phyloP scores from a whole-genome alignment of 92 coral and sea anemone species.

The Zoanthus solanderi region DNA sequence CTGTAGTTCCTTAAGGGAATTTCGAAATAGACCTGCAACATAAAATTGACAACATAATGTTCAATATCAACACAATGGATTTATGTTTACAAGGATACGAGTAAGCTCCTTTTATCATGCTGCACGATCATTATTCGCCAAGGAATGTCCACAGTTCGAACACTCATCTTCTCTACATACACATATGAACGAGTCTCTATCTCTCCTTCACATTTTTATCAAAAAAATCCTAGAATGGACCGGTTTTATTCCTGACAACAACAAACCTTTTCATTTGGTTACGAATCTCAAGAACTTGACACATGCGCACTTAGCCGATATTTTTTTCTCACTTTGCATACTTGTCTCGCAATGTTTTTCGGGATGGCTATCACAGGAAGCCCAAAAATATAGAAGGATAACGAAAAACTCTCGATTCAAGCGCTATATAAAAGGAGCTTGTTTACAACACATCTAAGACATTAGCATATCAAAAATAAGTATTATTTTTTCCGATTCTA shows the following conservation, averaged over 20 bases:
- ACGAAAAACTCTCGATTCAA: too few species aligned
- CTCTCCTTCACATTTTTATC: conserved; percentile 32
- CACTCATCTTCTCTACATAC: conserved; percentile 30
- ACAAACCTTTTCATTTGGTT: conserved; percentile 41
- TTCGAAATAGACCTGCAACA: background rate
- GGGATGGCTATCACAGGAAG: conserved; percentile 2
- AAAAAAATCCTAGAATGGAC: background rate
- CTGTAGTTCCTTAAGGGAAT: too few species aligned
- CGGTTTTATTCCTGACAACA: conserved; percentile 33
- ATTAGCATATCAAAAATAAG: too few species aligned
- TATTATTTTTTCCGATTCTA: too few species aligned
- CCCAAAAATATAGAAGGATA: background rate
- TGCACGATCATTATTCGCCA: conserved; percentile 68
- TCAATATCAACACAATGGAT: background rate
- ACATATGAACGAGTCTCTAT: background rate
- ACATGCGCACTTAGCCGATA: conserved; percentile 17
- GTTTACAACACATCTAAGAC: too few species aligned
- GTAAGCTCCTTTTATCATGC: conserved; percentile 96
- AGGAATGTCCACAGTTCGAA: conserved; percentile 40
- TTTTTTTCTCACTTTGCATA: conserved; percentile 2
- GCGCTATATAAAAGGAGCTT: too few species aligned
- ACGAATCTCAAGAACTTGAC: conserved; percentile 8
- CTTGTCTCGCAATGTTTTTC: background rate
- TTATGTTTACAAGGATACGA: conserved; percentile 92
- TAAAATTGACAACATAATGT: background rate